Evolutionary conservation across 2,113 vertebrate species (phyloP), one percentile per base, ranked within the genome.

Genomic region (Acanthisitta chloris): DNA sequence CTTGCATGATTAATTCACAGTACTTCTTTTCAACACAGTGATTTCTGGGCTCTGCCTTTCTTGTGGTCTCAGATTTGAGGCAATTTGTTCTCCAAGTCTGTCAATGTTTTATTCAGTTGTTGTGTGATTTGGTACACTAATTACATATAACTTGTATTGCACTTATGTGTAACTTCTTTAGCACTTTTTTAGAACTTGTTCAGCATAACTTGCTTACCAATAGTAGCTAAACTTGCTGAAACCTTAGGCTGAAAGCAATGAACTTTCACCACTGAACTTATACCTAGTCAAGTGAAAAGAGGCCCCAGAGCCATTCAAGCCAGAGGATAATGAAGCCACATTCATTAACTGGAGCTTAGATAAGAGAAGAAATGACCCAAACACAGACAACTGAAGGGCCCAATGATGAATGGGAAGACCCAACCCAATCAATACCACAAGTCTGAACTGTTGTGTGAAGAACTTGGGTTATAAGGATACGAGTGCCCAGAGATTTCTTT

Each of bases 1-100:
- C 70, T 90, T 86, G 83, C 29, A 38, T 96, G 96, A 98, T 95
- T 96, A 95, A 97, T 97, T 90, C 70, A 34, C 4, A 21, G 33
- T 9, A 76, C 97, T 91, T 94, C 70, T 95, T 95, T 94, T 96
- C 93, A 94, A 71, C 69, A 83, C 73, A 91, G 69, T 66, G 36
- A 62, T 95, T 96, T 93, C 71, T 94, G 57, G 25, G 24, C 77
- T 92, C 74, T 91, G n/a, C 78, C 61, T 95, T 96, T 93, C 94
- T 96, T 91, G 65, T 88, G 66, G 90, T 69, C 52, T 94, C 33
- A 70, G n/a, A 73, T 90, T 90, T 33, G 94, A 61, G 69, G 93
- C 62, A n/a, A 85, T 96, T 97, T 95, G 73, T 92, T 81, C 81
- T 88, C 55, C 69, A 65, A 86, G 88, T 33, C 81, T 94, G 83